phyloP scores from a whole-genome alignment of 2,888 invertebrate species.

The Psylliodes chrysocephalus region DNA sequence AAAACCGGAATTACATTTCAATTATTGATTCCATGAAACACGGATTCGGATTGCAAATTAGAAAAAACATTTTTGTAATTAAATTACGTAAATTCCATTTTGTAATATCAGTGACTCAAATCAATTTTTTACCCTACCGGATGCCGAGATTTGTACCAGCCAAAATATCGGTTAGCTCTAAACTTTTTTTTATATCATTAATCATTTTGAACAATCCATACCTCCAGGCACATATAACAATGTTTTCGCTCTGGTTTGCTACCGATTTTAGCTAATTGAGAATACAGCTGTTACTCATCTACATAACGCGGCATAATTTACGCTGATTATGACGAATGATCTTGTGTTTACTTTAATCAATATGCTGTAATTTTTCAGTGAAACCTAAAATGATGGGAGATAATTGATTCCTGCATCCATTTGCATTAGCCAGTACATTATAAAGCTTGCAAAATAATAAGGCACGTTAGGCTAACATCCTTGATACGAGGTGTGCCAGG shows the following conservation, averaged over 20 bases:
- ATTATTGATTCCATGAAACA: slow-evolving; percentile 5
- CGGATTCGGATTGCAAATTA: slow-evolving; percentile 3
- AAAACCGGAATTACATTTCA: background rate
- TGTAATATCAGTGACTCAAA: slow-evolving; percentile 11
- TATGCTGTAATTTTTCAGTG: background rate
- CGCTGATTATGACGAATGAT: slow-evolving; percentile 26
- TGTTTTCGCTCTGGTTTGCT: slow-evolving; percentile 30
- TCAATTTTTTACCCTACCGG: slow-evolving; percentile 13
- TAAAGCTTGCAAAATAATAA: too few relatives aligned
- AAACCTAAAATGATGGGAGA: too few relatives aligned
- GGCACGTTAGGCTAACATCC: too few relatives aligned
- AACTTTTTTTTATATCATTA: slow-evolving; percentile 29
- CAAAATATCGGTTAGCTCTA: slow-evolving; percentile 13
- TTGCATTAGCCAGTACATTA: too few relatives aligned
- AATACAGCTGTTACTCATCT: slow-evolving; percentile 35
- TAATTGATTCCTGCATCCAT: too few relatives aligned
- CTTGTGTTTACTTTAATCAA: slow-evolving; percentile 8
- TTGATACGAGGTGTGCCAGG: too few relatives aligned
- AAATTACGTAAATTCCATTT: slow-evolving; percentile 20
- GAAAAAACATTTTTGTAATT: slow-evolving; percentile 10
- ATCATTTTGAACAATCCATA: slow-evolving; percentile 23
- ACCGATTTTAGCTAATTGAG: slow-evolving; percentile 34
- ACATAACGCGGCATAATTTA: slow-evolving; percentile 25
- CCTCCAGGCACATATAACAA: slow-evolving; percentile 13
- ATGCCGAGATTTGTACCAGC: background rate